These are phyloP conservation scores for Sphaerophoria rueppellii DNA, from an alignment of 2,888 invertebrate species.

Conservation along the genomic window DNA sequence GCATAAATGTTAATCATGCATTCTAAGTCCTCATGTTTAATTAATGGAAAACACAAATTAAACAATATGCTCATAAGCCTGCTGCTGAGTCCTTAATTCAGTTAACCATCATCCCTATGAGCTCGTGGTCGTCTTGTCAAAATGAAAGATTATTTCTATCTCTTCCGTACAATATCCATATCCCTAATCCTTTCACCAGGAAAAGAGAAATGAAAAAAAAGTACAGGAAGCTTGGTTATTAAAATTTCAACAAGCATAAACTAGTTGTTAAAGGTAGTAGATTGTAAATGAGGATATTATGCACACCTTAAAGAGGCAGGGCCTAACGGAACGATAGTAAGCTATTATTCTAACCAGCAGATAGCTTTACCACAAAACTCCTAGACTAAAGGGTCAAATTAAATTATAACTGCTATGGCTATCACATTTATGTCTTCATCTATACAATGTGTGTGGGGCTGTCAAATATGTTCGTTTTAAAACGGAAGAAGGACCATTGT, in stretches of 20 bases:
- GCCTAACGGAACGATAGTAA: slow-evolving; percentile 1
- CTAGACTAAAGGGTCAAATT: slow-evolving; percentile 54
- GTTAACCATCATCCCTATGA: slow-evolving; percentile 26
- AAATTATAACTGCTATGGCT: slow-evolving; percentile 44
- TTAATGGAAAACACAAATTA: slow-evolving; percentile 13
- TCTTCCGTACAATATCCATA: slow-evolving; percentile 26
- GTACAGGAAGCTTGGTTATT: slow-evolving; percentile 46
- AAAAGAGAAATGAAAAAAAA: neutral
- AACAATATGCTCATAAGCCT: neutral
- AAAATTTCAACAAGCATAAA: slow-evolving; percentile 39
- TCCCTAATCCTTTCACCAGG: slow-evolving; percentile 9
- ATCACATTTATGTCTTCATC: neutral
- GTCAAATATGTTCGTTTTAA: neutral
- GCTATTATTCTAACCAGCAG: slow-evolving; percentile 24
- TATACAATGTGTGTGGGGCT: neutral
- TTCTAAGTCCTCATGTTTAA: slow-evolving; percentile 27
- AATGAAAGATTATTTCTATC: slow-evolving; percentile 58
- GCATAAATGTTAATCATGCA: neutral
- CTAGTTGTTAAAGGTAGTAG: neutral
- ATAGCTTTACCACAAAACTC: slow-evolving; percentile 11
- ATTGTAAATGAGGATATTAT: neutral
- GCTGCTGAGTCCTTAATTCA: slow-evolving; percentile 29
- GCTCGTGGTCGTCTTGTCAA: slow-evolving; percentile 45
- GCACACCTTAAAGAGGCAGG: neutral
- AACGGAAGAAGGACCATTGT: slow-evolving; percentile 9